Base-by-base conservation (phyloP, 2,797 vertebrate genomes). In the Staurois parvus region DNA sequence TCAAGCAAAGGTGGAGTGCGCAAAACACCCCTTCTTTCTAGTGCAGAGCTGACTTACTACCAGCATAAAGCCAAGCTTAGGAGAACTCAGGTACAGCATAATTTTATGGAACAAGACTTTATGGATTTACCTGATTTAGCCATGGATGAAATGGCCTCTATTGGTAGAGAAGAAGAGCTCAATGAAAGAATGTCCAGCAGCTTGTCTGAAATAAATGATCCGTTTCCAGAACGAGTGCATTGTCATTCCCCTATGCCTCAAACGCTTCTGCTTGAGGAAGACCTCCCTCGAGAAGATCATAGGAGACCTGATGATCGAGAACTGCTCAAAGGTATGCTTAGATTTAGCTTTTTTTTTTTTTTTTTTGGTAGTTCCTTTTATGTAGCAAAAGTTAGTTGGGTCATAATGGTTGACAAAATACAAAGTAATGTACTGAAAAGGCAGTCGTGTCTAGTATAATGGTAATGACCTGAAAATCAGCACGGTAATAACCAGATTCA, bases 11-110 rank as follows among this genome's bases (percentile, higher is more conserved):
- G 95, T 86, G 84, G 92, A 70, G 56, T 91, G 88, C 96, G 96
- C 90, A 98, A 96, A 89, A 96, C 94, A 88, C 93, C 93, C 45
- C 94, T 96, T 74, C 88, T 96, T 0, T 96, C 96, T 0, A 94
- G 96, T 34, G 97, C 97, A 0, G 96, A 97, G 90, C 93, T 97
- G 90, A 95, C 96, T 0, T 99, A 99, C 87, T 96, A 97, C 6
- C 95, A 99, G 89, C 98, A 99, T 94, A 99, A 99, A 92, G 97
- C 96, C 83, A 98, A 97, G 88, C 93, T 99, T 56, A 97, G 93
- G 93, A 96, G 96, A 91, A 99, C 98, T 0, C 97, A 97, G 91
- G 96, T 99, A 89, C 97, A 95, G 85, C 94, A 96, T 87, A 92
- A 93, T 0, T 93, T 95, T 91, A 91, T 90, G 89, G 89, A 95